These are phyloP conservation scores for Dolichotis patagonum DNA, from an alignment of 2,113 vertebrate species.

Conservation along the genomic window DNA sequence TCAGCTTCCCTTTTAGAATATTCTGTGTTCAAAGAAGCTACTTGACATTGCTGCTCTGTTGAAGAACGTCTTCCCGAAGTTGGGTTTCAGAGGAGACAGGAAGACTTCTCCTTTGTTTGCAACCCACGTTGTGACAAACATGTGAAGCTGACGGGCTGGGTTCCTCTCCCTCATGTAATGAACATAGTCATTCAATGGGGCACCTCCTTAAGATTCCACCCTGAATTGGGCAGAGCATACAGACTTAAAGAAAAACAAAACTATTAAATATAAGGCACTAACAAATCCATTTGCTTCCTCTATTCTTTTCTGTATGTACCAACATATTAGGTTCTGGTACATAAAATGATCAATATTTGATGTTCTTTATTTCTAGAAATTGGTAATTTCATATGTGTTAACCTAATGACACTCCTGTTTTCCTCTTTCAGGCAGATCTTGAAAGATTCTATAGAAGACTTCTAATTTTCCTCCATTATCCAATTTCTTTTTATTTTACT, in stretches of 20 bases:
- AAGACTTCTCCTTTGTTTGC: no score
- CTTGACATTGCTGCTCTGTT: not conserved
- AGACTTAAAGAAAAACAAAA: not conserved
- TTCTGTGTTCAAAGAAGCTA: not conserved
- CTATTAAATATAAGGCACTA: not conserved
- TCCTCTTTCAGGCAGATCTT: not conserved
- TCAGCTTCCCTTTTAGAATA: not conserved
- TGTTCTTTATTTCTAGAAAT: not conserved
- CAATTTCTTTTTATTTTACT: not conserved
- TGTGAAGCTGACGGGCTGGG: not conserved
- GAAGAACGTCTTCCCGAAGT: not conserved
- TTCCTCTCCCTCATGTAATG: not conserved
- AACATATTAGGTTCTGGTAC: not conserved
- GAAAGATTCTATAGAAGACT: not conserved
- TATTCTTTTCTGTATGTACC: not conserved
- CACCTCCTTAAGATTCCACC: not conserved
- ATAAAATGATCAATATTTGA: not conserved
- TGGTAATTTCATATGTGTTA: not conserved
- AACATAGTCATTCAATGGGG: not conserved
- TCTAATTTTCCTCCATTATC: not conserved
- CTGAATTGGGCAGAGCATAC: not conserved
- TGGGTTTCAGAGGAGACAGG: no score
- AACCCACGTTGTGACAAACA: no score
- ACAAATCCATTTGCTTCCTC: not conserved
- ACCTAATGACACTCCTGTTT: not conserved